These are phyloP conservation scores for Smutsia temminckii DNA, from an alignment of 2,797 vertebrate species.

Conservation along the genomic window DNA sequence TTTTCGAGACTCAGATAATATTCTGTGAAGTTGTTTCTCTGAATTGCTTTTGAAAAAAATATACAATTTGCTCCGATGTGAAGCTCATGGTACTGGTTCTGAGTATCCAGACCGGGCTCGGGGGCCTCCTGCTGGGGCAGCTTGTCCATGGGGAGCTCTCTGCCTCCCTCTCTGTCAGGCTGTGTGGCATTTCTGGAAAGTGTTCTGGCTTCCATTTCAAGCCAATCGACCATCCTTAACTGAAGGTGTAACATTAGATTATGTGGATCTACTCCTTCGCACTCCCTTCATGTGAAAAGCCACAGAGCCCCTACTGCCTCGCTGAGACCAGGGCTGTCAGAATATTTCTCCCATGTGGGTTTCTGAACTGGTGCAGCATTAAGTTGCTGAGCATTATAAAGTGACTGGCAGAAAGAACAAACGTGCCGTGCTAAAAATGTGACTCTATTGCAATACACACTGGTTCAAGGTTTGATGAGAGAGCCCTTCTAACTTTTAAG, in stretches of 20 bases:
- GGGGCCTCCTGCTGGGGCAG: neutral
- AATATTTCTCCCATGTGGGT: constrained; percentile 55
- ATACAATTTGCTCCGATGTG: neutral
- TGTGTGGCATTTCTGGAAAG: constrained; percentile 13
- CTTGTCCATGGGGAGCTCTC: neutral
- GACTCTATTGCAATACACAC: neutral
- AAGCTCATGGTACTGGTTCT: neutral
- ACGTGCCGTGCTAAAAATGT: neutral
- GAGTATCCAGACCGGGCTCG: neutral
- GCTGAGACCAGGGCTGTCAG: constrained; percentile 54
- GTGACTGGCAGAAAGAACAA: constrained; percentile 53
- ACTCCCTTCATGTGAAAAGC: constrained; percentile 21
- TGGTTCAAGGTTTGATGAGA: neutral
- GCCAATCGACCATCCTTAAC: constrained; percentile 40
- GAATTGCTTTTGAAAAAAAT: constrained; percentile 30
- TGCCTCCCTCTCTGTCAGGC: neutral
- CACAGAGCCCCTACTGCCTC: constrained; percentile 33
- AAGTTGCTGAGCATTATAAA: constrained; percentile 53
- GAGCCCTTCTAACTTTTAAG: constrained; percentile 50
- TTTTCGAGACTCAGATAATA: constrained; percentile 13
- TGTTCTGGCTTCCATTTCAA: neutral
- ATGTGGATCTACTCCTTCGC: neutral
- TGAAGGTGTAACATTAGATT: neutral
- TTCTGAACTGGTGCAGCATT: constrained; percentile 41
- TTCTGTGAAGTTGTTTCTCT: neutral